A percentile compares a stretch with the other conserved stretches of the same genome.
Conservation (phyloP, 2,113 vertebrate genomes). For the Arenaria interpres region DNA sequence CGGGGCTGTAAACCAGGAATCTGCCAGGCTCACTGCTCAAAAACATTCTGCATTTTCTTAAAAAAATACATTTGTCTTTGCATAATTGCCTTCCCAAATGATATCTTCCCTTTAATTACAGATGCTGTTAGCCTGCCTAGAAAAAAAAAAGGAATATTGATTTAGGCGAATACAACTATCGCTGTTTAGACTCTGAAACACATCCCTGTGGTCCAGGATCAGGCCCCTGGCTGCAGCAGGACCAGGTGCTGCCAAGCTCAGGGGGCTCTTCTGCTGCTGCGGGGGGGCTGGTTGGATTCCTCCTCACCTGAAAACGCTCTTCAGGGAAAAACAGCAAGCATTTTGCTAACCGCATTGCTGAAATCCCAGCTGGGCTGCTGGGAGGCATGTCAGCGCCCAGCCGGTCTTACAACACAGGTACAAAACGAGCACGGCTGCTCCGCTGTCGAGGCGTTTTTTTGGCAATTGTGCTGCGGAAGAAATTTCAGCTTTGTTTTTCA, state of each 20-base stretch:
- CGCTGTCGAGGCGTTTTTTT: background rate
- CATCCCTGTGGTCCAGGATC: background rate
- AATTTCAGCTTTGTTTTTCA: background rate
- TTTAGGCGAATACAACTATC: background rate
- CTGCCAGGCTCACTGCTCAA: background rate
- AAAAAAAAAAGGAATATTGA: background rate
- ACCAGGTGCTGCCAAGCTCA: accelerated
- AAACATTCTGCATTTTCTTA: background rate
- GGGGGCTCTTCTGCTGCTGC: background rate
- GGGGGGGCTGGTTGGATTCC: background rate
- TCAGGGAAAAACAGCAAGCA: background rate
- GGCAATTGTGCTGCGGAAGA: background rate
- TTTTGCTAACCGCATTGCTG: accelerated
- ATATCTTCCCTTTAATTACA: background rate
- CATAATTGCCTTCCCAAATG: background rate
- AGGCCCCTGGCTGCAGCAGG: background rate
- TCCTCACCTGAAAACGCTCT: background rate
- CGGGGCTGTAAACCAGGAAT: accelerated
- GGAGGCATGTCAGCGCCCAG: background rate
- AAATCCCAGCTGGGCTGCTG: background rate
- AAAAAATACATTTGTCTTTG: background rate
- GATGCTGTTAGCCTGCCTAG: background rate
- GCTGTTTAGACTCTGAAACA: background rate
- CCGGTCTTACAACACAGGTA: background rate
- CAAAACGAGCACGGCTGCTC: background rate